Base-by-base conservation (phyloP, 1,140 invertebrate species). In the Yoshiicerus persimilis region DNA sequence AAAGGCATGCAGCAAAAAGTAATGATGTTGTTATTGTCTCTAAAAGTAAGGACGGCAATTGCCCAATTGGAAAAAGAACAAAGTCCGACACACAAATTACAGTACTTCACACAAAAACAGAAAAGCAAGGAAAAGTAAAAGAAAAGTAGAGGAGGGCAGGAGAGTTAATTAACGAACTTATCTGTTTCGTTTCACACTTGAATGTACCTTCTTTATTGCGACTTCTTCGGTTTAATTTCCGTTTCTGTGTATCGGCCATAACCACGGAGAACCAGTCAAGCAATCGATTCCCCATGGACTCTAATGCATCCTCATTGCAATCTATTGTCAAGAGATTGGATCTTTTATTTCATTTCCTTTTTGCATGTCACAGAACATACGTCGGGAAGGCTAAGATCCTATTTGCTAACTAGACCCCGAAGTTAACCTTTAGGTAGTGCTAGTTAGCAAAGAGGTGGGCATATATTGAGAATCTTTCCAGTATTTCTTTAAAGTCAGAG, bases 251-350 rank as follows among this genome's bases (percentile, higher is more conserved):
- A 91, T 97, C 96, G 41, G 96, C 95, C 96, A 97, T 97, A 64
- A 98, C 95, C 84, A 98, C 96, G 3, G 96, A 96, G 92, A 98
- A 98, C 97, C 97, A 98, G 93, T 98, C 97, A n/a, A 98, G 93
- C 86, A 98, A 93, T 4, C 97, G 94, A 93, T 97, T 96, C 10
- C 97, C 97, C 95, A 98, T 97, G 25, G 95, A 95, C 89, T 97
- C 96, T 88, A 97, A 93, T 75, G 96, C 96, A 86, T 95, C 93
- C 34, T 94, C 93, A 84, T 94, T 93, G 91, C 96, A 96, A 89
- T 95, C 95, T 92, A 90, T 10, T 80, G 75, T 80, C 34, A 80
- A 80, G 88, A 88, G 47, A 85, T 30, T 84, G 47, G 47, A 75
- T 41, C 87, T 23, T 66, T 66, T 70, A 86, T 39, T 86, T 86